Conservation (phyloP, 1,140 invertebrate genomes). For the Camponotus floridanus region DNA sequence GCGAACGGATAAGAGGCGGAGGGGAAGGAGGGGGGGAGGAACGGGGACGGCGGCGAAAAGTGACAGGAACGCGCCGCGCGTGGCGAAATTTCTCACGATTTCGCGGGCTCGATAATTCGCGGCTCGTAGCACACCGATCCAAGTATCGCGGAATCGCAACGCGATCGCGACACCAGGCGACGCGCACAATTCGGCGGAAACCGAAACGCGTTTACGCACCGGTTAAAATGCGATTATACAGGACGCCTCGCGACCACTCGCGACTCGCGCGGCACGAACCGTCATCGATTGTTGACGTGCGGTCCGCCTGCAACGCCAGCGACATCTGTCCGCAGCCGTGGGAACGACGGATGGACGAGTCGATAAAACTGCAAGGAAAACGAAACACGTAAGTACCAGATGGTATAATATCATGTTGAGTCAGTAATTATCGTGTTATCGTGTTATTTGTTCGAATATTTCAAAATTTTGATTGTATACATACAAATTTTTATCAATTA, state of each 20-base stretch:
- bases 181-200: constrained; percentile 2
- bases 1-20: neutral
- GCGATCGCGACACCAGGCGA: neutral
- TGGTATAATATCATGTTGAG: neutral
- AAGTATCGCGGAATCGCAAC: neutral
- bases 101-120: neutral
- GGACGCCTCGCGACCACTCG: constrained; percentile 54
- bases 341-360: neutral
- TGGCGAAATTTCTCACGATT: constrained; percentile 41
- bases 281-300: constrained; percentile 73
- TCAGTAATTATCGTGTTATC: neutral
- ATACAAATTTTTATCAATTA: too few relatives aligned
- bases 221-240: constrained; percentile 61
- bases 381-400: neutral
- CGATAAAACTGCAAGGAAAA: neutral
- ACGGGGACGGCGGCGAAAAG: constrained; percentile 17
- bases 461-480: too few relatives aligned
- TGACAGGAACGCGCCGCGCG: constrained; percentile 64
- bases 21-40: neutral
- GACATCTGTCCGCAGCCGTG: constrained; percentile 19
- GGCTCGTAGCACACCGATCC: neutral
- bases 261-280: constrained; percentile 67
- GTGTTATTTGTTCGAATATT: neutral
- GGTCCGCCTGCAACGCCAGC: constrained; percentile 16
- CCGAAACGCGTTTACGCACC: constrained; percentile 56